These are phyloP conservation scores for Melanotaenia trifasciata DNA, from an alignment of 2,797 vertebrate genomes.

Conservation along the genomic window DNA sequence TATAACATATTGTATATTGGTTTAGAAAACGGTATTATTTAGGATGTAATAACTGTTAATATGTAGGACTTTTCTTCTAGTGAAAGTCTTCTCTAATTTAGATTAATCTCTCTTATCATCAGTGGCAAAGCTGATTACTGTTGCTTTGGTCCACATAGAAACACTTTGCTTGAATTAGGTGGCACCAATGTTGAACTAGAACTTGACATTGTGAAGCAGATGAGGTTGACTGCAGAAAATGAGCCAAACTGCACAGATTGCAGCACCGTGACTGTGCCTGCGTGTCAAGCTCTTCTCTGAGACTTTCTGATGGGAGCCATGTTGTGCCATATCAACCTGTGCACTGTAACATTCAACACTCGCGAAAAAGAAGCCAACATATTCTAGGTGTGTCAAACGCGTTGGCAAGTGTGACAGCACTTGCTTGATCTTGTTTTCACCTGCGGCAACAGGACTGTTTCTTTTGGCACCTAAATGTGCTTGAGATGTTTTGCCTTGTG, in stretches of 20 bases:
- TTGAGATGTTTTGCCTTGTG: constrained; percentile 78
- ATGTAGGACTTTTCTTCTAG: constrained; percentile 79
- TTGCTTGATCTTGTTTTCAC: constrained; percentile 63
- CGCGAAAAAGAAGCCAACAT: constrained; percentile 60
- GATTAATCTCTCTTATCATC: constrained; percentile 66
- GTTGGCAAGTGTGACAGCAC: constrained; percentile 49
- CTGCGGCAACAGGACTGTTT: constrained; percentile 77
- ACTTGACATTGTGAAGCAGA: constrained; percentile 62
- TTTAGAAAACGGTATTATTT: constrained; percentile 77
- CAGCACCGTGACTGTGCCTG: constrained; percentile 73
- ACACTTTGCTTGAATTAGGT: constrained; percentile 62
- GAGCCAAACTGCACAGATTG: constrained; percentile 59
- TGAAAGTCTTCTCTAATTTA: constrained; percentile 74
- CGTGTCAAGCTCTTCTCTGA: constrained; percentile 55
- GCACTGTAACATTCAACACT: constrained; percentile 68
- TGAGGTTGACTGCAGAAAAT: constrained; percentile 48
- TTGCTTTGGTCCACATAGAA: constrained; percentile 72
- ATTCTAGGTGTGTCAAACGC: constrained; percentile 50
- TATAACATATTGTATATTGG: constrained; percentile 79
- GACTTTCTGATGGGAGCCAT: constrained; percentile 50
- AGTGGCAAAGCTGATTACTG: constrained; percentile 63
- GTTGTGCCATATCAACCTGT: constrained; percentile 75
- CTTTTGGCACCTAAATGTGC: constrained; percentile 63
- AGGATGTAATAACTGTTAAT: constrained; percentile 81
- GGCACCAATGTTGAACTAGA: constrained; percentile 59